A percentile compares a stretch with the other conserved stretches of the same genome.
phyloP scores from a whole-genome alignment of 2,113 vertebrate species.

The Salvelinus sp. region DNA sequence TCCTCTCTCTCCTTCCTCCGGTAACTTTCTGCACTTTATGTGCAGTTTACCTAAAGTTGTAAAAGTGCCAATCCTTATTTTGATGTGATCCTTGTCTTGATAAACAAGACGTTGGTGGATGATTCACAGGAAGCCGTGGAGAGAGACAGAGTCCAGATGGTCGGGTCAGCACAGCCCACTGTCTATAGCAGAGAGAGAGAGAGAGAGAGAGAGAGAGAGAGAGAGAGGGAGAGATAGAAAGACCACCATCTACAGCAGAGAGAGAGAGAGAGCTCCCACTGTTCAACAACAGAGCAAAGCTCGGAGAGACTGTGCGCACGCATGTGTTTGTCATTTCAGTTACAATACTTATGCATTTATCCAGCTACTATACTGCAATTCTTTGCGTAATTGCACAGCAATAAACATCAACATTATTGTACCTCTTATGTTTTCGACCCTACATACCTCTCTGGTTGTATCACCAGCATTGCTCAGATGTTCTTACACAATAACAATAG shows the following conservation, averaged over 20 bases:
- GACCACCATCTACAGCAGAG: too few relatives aligned
- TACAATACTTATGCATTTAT: too few relatives aligned
- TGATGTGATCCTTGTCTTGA: constrained; percentile 4
- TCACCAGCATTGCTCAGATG: constrained; percentile 14
- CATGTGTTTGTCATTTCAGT: too few relatives aligned
- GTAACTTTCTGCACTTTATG: background rate
- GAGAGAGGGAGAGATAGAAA: background rate
- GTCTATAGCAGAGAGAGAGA: background rate
- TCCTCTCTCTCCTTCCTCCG: background rate
- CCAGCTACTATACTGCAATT: too few relatives aligned
- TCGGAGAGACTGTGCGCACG: too few relatives aligned
- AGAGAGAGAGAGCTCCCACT: too few relatives aligned
- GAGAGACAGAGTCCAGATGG: background rate
- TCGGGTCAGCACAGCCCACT: too few relatives aligned
- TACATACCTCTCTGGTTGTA: constrained; percentile 19
- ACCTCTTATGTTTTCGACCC: background rate
- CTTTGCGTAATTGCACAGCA: background rate
- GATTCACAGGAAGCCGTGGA: background rate
- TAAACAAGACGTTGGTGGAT: background rate
- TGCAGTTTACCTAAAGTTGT: background rate
- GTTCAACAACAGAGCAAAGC: too few relatives aligned
- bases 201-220: too few relatives aligned
- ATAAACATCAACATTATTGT: constrained; percentile 11
- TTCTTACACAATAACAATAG: constrained; percentile 38
- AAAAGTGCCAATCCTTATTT: background rate